Base-by-base conservation (phyloP, 2,797 vertebrate species). In the Poeciliopsis infans region DNA sequence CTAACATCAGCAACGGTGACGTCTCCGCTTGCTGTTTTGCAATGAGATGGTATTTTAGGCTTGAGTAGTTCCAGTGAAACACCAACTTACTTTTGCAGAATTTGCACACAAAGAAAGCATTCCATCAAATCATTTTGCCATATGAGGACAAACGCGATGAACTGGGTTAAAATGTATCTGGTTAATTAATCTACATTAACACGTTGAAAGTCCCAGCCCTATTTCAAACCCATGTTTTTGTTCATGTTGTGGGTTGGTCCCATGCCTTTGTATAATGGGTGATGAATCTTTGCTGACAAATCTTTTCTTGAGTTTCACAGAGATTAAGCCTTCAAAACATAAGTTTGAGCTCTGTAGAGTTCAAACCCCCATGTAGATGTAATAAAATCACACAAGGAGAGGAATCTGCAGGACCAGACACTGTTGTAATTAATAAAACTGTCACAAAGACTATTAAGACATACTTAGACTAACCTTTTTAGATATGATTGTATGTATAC, bases 351-450 rank as follows among this genome's bases (percentile, higher is more conserved):
- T n/a, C 8, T 13, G 55, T 0, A 28, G n/a, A 57, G 55, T 28
- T 57, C 55, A n/a, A n/a, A 57, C 55, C 23, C n/a, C 55, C 55
- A 57, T 57, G 55, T 28, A 28, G 11, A 61, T 61, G 57, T 31
- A 61, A 13, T 61, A 15, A 33, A 61, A 79, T 70, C 20, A 86
- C 55, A 57, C n/a, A 28, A 10, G 55, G 8, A 28, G 23, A n/a
- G n/a, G n/a, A 28, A 57, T 57, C 55, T n/a, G 2, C 23, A 12
- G 84, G 49, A 83, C 78, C 45, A 79, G 76, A 13, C 55, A 7
- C 70, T 71, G 76, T 57, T 84, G 82, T 82, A 74, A 78, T 74
- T 83, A 76, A 79, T 85, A 84, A 86, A 92, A 90, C 36, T 59
- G 41, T 59, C 64, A 74, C 77, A 77, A 7, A 20, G 47, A 49